Evolutionary conservation across 1,140 invertebrate species (phyloP).

Genomic region (Diachasmimorpha longicaudata): DNA sequence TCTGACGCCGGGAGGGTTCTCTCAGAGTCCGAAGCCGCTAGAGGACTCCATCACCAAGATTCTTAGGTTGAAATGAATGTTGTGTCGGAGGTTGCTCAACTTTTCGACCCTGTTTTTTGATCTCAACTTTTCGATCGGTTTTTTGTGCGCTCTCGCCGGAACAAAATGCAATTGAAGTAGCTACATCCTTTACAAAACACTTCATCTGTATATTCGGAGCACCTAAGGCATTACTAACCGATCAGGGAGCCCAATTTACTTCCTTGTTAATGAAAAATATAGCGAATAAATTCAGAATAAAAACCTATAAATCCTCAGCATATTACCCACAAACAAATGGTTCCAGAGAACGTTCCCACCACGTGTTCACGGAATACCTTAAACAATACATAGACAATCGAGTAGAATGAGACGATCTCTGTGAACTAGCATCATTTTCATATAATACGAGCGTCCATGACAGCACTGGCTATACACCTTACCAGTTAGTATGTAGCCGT

Average conservation of each 20-base stretch:
- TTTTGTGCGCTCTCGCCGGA: too few species aligned
- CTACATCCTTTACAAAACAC: not conserved
- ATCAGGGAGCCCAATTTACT: not conserved
- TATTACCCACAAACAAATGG: not conserved
- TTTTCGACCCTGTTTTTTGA: too few species aligned
- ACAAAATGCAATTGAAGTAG: too few species aligned
- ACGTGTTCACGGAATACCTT: not conserved
- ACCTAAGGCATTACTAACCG: not conserved
- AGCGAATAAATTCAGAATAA: not conserved
- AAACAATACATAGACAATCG: not conserved
- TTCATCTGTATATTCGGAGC: not conserved
- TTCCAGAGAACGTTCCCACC: not conserved
- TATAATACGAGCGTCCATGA: constrained; percentile 3
- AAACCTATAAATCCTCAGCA: not conserved
- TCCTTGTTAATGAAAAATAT: not conserved
- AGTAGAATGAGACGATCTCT: constrained; percentile 3
- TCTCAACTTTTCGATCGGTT: too few species aligned
- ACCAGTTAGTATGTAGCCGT: not conserved
- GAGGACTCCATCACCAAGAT: too few species aligned
- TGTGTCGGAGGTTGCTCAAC: too few species aligned
- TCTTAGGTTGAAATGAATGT: too few species aligned
- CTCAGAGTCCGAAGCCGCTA: too few species aligned
- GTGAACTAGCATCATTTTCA: not conserved
- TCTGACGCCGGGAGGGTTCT: too few species aligned
- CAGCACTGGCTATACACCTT: not conserved